Evolutionary conservation across 2,888 invertebrate genomes (phyloP).

Genomic region (Lottia gigantea): DNA sequence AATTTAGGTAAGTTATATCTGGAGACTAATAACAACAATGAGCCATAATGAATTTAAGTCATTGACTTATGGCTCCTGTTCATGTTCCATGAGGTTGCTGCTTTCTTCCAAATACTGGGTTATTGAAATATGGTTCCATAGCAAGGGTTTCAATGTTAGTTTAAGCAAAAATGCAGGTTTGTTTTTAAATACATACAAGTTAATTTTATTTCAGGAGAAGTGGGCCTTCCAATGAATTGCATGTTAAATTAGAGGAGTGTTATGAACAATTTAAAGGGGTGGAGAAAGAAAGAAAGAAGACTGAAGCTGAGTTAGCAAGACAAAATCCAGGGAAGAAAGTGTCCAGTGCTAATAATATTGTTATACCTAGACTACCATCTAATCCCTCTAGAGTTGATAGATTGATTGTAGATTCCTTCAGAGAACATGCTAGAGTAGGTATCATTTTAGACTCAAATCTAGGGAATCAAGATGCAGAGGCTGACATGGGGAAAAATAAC

Average conservation of each 20-base stretch:
- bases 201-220: conserved; percentile 67
- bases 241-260: conserved; percentile 80
- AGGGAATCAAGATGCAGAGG: too few relatives aligned
- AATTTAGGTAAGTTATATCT: conserved; percentile 38
- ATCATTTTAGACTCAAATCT: too few relatives aligned
- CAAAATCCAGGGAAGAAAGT: conserved; percentile 84
- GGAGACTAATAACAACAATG: background rate
- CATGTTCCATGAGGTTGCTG: too few relatives aligned
- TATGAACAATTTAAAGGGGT: conserved; percentile 84
- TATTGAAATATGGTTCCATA: too few relatives aligned
- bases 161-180: too few relatives aligned
- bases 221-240: conserved; percentile 73
- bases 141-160: too few relatives aligned
- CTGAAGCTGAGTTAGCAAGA: conserved; percentile 80
- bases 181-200: too few relatives aligned
- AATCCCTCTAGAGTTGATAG: conserved; percentile 83
- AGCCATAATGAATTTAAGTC: too few relatives aligned
- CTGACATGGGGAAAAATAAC: too few relatives aligned
- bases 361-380: conserved; percentile 81
- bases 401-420: conserved; percentile 81
- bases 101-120: too few relatives aligned
- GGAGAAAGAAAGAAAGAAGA: conserved; percentile 84
- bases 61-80: background rate
- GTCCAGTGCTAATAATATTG: conserved; percentile 80
- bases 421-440: conserved; percentile 77